A percentile compares a stretch with the other conserved stretches of the same genome.
These are phyloP conservation scores for Sigmodon hispidus DNA, from an alignment of 2,113 vertebrate genomes.

Conservation along the genomic window DNA sequence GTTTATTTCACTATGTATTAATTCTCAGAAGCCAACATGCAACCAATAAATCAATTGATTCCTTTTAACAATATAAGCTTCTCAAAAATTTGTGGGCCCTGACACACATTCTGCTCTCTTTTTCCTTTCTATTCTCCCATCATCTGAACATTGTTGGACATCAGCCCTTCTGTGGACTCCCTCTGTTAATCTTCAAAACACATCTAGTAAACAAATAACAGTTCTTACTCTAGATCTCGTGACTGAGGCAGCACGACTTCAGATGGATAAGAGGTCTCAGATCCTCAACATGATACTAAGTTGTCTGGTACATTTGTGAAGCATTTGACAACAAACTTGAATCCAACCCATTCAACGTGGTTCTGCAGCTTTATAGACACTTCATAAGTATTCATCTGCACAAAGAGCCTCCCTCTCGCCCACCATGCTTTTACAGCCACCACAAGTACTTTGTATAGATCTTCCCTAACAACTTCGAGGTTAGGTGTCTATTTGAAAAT, in stretches of 20 bases:
- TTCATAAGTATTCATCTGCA: not conserved
- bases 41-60: not conserved
- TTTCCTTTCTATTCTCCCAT: not conserved
- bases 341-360: not conserved
- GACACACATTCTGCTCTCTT: not conserved
- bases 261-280: not conserved
- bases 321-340: not conserved
- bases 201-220: not conserved
- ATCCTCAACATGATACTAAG: not conserved
- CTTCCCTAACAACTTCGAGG: not conserved
- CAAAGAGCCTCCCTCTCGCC: slow-evolving; percentile 3
- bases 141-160: not conserved
- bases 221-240: not conserved
- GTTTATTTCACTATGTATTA: not conserved
- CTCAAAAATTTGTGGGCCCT: not conserved
- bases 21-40: not conserved
- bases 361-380: not conserved
- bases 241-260: not conserved
- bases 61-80: slow-evolving; percentile 6
- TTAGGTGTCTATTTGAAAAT: not conserved
- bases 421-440: not conserved
- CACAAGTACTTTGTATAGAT: not conserved
- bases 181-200: not conserved
- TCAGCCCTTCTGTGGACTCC: not conserved
- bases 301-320: not conserved